Evolutionary conservation across 2,797 vertebrate species (phyloP).

Genomic region (Natrix natrix): DNA sequence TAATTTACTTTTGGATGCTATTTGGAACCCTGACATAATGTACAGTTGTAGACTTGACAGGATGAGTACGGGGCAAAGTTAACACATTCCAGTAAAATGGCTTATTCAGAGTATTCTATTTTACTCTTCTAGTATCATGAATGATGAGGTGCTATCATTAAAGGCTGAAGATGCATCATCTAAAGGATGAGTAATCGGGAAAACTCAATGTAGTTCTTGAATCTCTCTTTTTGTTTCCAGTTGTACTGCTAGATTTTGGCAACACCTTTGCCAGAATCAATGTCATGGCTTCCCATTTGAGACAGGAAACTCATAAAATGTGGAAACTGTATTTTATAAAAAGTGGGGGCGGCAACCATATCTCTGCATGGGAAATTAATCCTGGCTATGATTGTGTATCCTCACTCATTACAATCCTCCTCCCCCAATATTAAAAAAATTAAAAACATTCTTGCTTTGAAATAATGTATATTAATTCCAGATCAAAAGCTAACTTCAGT

Average conservation of each 20-base stretch:
- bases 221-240: neutral
- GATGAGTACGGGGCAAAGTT: neutral
- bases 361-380: neutral
- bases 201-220: neutral
- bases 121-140: neutral
- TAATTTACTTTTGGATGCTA: too few species aligned
- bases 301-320: neutral
- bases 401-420: neutral
- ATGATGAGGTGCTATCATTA: neutral
- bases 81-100: neutral
- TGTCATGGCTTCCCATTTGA: neutral
- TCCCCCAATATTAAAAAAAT: neutral
- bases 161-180: too few species aligned
- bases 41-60: constrained; percentile 4
- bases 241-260: neutral
- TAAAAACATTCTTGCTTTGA: neutral
- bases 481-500: neutral
- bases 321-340: neutral
- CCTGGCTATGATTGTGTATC: neutral
- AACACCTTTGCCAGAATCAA: neutral
- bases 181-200: neutral
- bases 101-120: neutral
- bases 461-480: neutral
- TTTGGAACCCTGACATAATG: neutral
- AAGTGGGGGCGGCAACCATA: neutral